Conservation (phyloP, 2,113 vertebrate genomes). For the Xiphophorus couchianus region DNA sequence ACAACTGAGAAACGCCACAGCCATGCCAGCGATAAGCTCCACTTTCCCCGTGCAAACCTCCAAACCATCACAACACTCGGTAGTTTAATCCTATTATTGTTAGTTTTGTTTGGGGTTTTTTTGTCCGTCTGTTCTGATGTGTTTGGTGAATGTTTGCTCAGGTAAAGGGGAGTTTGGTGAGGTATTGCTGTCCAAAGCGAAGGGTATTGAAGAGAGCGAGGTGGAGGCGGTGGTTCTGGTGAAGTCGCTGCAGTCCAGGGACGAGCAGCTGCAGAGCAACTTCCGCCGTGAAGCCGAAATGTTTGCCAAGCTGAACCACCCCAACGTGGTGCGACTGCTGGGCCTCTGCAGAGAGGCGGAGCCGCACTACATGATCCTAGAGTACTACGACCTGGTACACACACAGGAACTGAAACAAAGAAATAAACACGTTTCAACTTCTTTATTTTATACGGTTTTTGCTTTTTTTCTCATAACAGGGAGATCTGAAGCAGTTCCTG, state of each 20-base stretch:
- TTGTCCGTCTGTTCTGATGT: not conserved
- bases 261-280: constrained; percentile 90
- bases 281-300: constrained; percentile 94
- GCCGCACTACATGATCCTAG: constrained; percentile 94
- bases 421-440: not conserved
- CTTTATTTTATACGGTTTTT: not conserved
- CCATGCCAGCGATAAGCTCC: constrained; percentile 85
- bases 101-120: not conserved
- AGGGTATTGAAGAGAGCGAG: constrained; percentile 83
- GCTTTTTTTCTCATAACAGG: constrained; percentile 72
- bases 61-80: constrained; percentile 95
- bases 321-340: constrained; percentile 88
- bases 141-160: constrained; percentile 58
- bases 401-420: not conserved
- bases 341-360: constrained; percentile 91
- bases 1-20: constrained; percentile 90
- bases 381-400: constrained; percentile 95
- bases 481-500: constrained; percentile 96
- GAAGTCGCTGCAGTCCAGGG: constrained; percentile 91
- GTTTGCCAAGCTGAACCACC: constrained; percentile 93
- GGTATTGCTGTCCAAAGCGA: constrained; percentile 93
- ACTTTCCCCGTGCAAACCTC: constrained; percentile 87
- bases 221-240: constrained; percentile 90
- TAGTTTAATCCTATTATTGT: constrained; percentile 47
- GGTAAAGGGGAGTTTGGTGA: constrained; percentile 96